These are phyloP conservation scores for Drosophila grimshawi DNA, from an alignment of 1,140 invertebrate species.

Conservation along the genomic window DNA sequence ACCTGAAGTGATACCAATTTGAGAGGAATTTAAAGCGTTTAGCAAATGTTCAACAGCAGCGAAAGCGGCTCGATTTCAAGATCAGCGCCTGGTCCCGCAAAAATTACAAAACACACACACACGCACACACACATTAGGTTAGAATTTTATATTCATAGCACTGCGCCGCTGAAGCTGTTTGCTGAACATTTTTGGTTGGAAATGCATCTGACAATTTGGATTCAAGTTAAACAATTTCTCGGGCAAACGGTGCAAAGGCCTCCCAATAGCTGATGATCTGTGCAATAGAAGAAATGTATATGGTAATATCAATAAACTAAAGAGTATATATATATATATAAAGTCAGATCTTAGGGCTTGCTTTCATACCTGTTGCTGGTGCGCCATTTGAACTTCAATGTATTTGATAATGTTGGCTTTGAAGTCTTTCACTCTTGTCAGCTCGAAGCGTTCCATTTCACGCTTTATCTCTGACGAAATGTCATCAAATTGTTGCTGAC, in stretches of 20 bases:
- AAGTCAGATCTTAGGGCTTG: too few relatives aligned
- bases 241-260: slow-evolving; percentile 95
- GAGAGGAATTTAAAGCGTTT: slow-evolving; percentile 62
- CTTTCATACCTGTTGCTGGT: slow-evolving; percentile 93
- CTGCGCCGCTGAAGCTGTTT: slow-evolving; percentile 36
- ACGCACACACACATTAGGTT: slow-evolving; percentile 19
- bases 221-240: slow-evolving; percentile 88
- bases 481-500: slow-evolving; percentile 98
- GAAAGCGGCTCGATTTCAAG: slow-evolving; percentile 29
- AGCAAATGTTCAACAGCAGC: slow-evolving; percentile 42
- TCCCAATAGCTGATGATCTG: slow-evolving; percentile 98
- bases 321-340: not conserved
- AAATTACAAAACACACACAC: slow-evolving; percentile 28
- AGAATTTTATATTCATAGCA: slow-evolving; percentile 39
- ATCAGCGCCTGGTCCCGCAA: slow-evolving; percentile 64
- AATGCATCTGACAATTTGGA: slow-evolving; percentile 28
- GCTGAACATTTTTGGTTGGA: slow-evolving; percentile 32
- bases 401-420: slow-evolving; percentile 95
- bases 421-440: slow-evolving; percentile 95
- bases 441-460: slow-evolving; percentile 97
- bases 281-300: slow-evolving; percentile 59
- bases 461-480: slow-evolving; percentile 98
- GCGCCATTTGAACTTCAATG: slow-evolving; percentile 96
- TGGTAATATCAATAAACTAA: not conserved
- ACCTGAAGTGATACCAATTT: slow-evolving; percentile 32